phyloP scores from a whole-genome alignment of 1,140 invertebrate species.

The Rhopalosiphum maidis region DNA sequence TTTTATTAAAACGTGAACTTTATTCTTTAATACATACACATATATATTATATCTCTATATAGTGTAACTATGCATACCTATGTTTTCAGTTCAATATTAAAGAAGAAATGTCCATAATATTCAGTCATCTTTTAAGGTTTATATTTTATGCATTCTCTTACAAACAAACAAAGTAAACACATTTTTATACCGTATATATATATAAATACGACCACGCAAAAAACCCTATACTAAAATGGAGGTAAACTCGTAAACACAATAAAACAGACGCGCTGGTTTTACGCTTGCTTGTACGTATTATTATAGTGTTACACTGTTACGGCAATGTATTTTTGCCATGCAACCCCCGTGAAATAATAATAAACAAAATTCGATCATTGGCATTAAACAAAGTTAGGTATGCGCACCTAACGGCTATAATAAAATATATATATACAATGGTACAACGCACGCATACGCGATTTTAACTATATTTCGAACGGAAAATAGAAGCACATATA shows the following conservation, averaged over 20 bases:
- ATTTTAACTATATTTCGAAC: constrained; percentile 5
- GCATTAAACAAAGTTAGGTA: constrained; percentile 35
- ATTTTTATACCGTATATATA: not conserved
- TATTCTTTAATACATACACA: not conserved
- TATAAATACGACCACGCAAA: not conserved
- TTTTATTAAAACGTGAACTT: constrained; percentile 16
- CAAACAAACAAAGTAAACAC: constrained; percentile 57
- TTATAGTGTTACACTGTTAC: constrained; percentile 21
- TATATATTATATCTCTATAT: not conserved
- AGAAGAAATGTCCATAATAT: not conserved
- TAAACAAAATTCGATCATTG: constrained; percentile 34
- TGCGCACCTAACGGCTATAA: constrained; percentile 15
- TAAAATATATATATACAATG: not conserved
- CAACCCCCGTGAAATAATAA: constrained; percentile 27
- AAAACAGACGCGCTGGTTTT: not conserved
- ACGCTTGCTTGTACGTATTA: constrained; percentile 20
- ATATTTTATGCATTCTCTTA: constrained; percentile 18
- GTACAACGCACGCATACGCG: not conserved
- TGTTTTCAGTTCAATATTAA: not conserved
- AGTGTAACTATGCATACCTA: not conserved
- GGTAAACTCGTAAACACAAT: constrained; percentile 35
- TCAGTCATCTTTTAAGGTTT: not conserved
- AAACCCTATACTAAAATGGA: not conserved
- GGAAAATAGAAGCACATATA: not conserved
- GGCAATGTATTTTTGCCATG: constrained; percentile 35